These are phyloP conservation scores for Scyliorhinus canicula DNA, from an alignment of 2,797 vertebrate species.

Conservation along the genomic window DNA sequence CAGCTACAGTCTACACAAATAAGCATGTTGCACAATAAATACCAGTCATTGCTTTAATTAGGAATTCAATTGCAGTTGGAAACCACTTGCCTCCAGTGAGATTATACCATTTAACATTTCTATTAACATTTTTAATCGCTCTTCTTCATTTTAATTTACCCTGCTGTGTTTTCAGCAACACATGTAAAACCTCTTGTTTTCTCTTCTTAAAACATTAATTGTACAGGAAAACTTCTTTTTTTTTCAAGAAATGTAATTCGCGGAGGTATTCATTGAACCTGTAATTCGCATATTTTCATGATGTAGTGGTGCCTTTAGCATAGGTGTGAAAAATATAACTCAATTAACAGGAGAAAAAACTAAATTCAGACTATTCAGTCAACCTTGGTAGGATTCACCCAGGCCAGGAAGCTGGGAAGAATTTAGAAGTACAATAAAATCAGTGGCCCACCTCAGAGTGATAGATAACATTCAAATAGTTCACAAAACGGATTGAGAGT, in stretches of 20 bases:
- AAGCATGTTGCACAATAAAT: constrained; percentile 62
- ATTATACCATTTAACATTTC: constrained; percentile 59
- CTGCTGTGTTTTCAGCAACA: constrained; percentile 37
- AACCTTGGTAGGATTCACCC: not conserved
- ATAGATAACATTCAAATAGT: not conserved
- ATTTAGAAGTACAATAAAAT: not conserved
- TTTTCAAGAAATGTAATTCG: too few relatives aligned
- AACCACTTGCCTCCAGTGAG: constrained; percentile 58
- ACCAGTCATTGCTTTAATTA: constrained; percentile 59
- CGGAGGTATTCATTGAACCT: not conserved
- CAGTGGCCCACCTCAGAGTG: not conserved
- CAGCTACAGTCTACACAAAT: constrained; percentile 48
- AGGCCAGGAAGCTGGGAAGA: not conserved
- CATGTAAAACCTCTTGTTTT: constrained; percentile 24
- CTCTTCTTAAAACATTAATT: constrained; percentile 22
- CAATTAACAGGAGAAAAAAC: not conserved
- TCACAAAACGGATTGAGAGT: not conserved
- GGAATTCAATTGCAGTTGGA: constrained; percentile 58
- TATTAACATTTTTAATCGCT: constrained; percentile 56
- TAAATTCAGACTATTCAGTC: not conserved
- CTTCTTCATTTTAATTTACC: constrained; percentile 39
- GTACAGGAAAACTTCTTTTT: not conserved
- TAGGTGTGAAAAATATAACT: not conserved
- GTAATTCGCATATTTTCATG: not conserved
- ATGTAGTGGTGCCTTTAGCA: not conserved